These are phyloP conservation scores for Ellobius talpinus DNA, from an alignment of 2,113 vertebrate genomes.

Conservation along the genomic window DNA sequence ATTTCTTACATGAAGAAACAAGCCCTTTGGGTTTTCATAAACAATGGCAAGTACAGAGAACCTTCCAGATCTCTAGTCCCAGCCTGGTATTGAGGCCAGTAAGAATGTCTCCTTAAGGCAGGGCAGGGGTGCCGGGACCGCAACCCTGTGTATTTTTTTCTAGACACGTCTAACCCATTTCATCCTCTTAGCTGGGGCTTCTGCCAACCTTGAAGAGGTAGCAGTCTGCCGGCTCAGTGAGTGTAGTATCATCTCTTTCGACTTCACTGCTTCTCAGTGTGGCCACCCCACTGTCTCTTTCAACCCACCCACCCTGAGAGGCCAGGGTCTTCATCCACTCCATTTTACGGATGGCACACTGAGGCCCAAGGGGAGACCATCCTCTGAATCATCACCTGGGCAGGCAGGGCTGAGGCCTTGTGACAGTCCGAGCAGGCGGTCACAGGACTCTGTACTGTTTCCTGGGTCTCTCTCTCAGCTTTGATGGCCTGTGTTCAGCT, in stretches of 20 bases:
- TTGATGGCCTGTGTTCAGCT: background rate
- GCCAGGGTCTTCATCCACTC: background rate
- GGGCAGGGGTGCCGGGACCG: background rate
- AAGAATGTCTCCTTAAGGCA: background rate
- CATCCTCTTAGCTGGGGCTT: background rate
- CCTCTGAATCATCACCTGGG: background rate
- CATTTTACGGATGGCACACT: background rate
- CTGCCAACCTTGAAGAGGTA: background rate
- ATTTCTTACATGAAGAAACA: background rate
- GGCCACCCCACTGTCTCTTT: background rate
- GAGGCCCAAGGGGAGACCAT: background rate
- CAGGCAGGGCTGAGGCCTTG: background rate
- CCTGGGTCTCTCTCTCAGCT: background rate
- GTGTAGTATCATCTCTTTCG: background rate
- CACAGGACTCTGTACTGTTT: background rate
- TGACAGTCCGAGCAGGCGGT: background rate
- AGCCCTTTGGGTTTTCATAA: background rate
- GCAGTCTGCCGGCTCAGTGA: background rate
- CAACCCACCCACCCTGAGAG: no score
- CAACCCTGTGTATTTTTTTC: background rate
- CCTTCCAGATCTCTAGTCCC: background rate
- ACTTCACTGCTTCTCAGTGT: no score
- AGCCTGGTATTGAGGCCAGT: background rate
- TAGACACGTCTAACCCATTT: background rate
- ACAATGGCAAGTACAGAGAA: background rate